phyloP scores from a whole-genome alignment of 2,797 vertebrate species.

The Hydrolagus colliei region DNA sequence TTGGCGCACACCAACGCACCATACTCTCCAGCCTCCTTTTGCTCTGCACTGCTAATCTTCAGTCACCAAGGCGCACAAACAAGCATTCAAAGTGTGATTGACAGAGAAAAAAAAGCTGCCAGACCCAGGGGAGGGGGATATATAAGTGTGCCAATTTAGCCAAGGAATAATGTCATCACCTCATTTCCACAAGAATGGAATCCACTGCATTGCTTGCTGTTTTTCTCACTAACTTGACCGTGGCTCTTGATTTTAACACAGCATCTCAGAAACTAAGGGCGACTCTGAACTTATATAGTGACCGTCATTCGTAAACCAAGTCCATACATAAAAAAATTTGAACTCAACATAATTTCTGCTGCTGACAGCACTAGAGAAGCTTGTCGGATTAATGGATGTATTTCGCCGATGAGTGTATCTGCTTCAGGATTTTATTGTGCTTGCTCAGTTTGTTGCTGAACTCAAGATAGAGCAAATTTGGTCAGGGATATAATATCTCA shows the following conservation, averaged over 20 bases:
- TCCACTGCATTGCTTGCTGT: neutral
- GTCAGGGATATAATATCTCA: too few species aligned
- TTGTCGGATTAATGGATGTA: too few species aligned
- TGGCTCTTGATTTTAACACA: neutral
- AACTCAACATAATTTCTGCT: too few species aligned
- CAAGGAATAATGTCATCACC: constrained; percentile 43
- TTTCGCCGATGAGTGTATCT: too few species aligned
- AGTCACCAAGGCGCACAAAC: constrained; percentile 1
- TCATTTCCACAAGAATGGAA: constrained; percentile 48
- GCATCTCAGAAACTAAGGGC: too few species aligned
- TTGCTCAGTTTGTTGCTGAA: too few species aligned
- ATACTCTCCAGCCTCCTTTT: neutral
- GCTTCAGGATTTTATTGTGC: too few species aligned
- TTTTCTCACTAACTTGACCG: neutral
- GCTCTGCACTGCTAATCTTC: constrained; percentile 2
- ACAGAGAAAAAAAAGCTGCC: constrained; percentile 45
- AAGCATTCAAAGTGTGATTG: constrained; percentile 22
- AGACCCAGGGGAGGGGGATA: constrained; percentile 38
- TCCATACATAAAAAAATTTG: too few species aligned
- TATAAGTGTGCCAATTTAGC: constrained; percentile 43
- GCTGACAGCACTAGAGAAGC: too few species aligned
- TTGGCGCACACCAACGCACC: neutral
- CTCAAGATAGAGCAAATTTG: too few species aligned
- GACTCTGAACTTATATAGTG: too few species aligned
- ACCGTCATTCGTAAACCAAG: too few species aligned